These are phyloP conservation scores for Philopedon plagiatum DNA, from an alignment of 2,888 invertebrate genomes.

Conservation along the genomic window DNA sequence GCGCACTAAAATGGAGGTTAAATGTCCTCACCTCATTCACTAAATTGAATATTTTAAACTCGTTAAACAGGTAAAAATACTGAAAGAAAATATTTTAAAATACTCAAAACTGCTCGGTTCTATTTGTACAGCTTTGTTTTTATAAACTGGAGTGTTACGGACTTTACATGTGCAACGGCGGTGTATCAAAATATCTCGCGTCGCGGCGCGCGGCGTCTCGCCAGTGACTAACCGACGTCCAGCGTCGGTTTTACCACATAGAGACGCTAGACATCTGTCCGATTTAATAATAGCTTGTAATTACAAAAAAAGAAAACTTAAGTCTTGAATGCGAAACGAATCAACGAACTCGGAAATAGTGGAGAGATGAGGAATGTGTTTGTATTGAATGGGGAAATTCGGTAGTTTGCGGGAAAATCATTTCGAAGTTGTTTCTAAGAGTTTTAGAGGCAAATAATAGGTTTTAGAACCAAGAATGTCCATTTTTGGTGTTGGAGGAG, in stretches of 20 bases:
- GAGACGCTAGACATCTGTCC: conserved; percentile 38
- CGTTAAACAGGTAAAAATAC: conserved; percentile 5
- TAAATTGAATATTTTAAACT: neutral
- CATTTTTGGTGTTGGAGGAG: too few species aligned
- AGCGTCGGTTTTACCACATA: conserved; percentile 40
- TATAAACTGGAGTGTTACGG: conserved; percentile 37
- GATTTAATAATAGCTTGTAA: conserved; percentile 35
- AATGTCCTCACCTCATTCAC: too few species aligned
- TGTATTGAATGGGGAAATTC: neutral
- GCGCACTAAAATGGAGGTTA: too few species aligned
- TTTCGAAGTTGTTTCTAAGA: neutral
- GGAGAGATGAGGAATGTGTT: neutral
- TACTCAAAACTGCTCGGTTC: neutral
- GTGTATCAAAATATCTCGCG: conserved; percentile 37
- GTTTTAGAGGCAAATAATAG: neutral
- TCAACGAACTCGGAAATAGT: conserved; percentile 5
- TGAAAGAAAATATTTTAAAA: conserved; percentile 17
- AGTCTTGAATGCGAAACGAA: neutral
- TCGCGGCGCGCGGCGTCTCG: conserved; percentile 44
- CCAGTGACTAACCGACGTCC: conserved; percentile 46
- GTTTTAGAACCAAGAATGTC: neutral
- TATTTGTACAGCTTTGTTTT: conserved; percentile 41
- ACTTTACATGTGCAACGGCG: conserved; percentile 41
- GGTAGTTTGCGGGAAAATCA: neutral
- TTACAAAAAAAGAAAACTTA: neutral